Evolutionary conservation across 1,140 invertebrate genomes (phyloP), one percentile per base, ranked within the genome.

Genomic region (Drosophila melanica): DNA sequence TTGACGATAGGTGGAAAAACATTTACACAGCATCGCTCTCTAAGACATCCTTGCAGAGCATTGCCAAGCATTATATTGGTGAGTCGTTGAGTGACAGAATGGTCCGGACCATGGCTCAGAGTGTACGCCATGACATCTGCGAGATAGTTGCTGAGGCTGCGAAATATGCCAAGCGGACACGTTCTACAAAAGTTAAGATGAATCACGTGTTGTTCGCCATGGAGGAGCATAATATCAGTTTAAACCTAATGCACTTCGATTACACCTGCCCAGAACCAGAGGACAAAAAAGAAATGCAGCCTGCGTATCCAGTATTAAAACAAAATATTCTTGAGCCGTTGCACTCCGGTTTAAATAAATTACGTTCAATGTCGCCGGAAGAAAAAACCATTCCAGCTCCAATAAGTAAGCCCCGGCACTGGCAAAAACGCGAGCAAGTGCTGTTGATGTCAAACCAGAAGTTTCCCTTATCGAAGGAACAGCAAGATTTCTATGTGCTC

Each of bases 391-490:
- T 12, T n/a, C 5, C 5, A 12, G 9, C 8, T 39, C 1, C n/a
- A 16, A 14, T 14, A 5, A 18, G 12, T 9, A 5, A 20, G 11
- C 20, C 33, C 11, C 18, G 18, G 2, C 11, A 7, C 18, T 80
- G 57, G 51, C 10, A 47, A 4, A 77, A 64, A 4, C 7, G 30
- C 10, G 73, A 81, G 30, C 20, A 39, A 35, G 73, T 73, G 1
- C 18, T 35, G 16, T 20, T 81, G 0, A 73, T 59, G 59, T 14
- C 58, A n/a, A 33, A 23, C 1, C 58, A 60, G 16, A 59, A 39
- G 35, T 57, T 50, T 53, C 58, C 64, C 4, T 5, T 81, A 8
- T 53, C 69, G 8, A 53, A 45, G 33, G 79, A 81, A 35, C 74
- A 81, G 12, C 59, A 63, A 16, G 30, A 10, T 5, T 51, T 81